Percentiles rank a stretch among this genome's conserved stretches.
phyloP scores from a whole-genome alignment of 2,113 vertebrate species.

The Dromiciops gliroides region DNA sequence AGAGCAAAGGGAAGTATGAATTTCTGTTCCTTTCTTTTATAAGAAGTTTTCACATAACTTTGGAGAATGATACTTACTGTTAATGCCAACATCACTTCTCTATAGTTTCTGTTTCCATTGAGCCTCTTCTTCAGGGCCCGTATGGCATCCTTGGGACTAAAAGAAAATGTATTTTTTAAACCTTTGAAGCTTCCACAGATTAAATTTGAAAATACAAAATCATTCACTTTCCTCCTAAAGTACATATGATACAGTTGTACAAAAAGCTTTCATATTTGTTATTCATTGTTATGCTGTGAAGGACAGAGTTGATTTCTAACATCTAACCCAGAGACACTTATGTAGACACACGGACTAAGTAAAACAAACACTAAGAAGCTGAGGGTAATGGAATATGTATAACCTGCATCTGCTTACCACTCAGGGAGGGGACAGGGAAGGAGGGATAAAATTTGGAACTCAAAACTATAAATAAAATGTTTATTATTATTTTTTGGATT shows the following conservation, averaged over 20 bases:
- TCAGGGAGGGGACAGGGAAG: too few relatives aligned
- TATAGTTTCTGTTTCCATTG: slow-evolving; percentile 96
- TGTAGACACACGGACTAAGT: neutral
- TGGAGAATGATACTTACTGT: slow-evolving; percentile 87
- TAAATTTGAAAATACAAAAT: neutral
- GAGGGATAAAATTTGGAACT: too few relatives aligned
- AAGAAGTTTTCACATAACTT: neutral
- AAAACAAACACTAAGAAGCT: neutral
- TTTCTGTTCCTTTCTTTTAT: neutral
- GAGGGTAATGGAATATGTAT: neutral
- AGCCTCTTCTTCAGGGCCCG: slow-evolving; percentile 97
- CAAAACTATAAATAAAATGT: too few relatives aligned
- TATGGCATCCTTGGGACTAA: slow-evolving; percentile 97
- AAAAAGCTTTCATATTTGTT: neutral
- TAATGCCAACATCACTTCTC: slow-evolving; percentile 97
- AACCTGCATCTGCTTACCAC: too few relatives aligned
- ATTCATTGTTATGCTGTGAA: neutral
- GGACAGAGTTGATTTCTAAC: neutral
- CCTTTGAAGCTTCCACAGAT: neutral
- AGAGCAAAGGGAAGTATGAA: neutral
- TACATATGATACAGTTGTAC: neutral
- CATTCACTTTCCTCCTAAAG: neutral
- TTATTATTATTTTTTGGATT: too few relatives aligned
- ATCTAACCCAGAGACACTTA: neutral
- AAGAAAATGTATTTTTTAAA: slow-evolving; percentile 63